phyloP scores from a whole-genome alignment of 2,888 invertebrate genomes.

The Galeruca laticollis region DNA sequence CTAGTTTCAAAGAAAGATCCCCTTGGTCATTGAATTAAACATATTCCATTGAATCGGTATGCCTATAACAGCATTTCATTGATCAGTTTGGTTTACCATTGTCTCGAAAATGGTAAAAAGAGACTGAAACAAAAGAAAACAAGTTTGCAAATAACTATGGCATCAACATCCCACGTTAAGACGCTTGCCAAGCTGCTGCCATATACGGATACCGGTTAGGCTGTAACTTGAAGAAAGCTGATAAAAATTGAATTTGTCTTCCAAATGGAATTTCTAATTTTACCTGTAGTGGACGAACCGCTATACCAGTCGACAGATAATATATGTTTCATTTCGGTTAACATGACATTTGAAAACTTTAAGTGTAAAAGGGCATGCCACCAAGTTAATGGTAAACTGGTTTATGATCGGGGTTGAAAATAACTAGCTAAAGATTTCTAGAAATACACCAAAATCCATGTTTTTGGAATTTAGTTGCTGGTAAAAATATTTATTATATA shows the following conservation, averaged over 20 bases:
- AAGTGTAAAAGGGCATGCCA: too few species aligned
- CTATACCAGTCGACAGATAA: constrained; percentile 37
- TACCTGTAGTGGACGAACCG: constrained; percentile 29
- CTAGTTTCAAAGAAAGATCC: constrained; percentile 1
- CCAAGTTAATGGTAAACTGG: too few species aligned
- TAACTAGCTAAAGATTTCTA: too few species aligned
- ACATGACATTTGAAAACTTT: background rate
- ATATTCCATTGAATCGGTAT: constrained; percentile 48
- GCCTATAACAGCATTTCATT: constrained; percentile 52
- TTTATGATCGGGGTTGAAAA: too few species aligned
- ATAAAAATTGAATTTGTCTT: constrained; percentile 48
- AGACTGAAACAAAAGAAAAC: constrained; percentile 48
- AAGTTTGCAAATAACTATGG: constrained; percentile 50
- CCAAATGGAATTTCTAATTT: constrained; percentile 47
- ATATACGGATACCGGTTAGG: constrained; percentile 51
- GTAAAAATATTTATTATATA: too few species aligned
- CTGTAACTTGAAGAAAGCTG: constrained; percentile 43
- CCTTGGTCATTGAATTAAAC: constrained; percentile 40
- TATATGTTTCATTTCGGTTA: constrained; percentile 35
- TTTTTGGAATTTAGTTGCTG: too few species aligned
- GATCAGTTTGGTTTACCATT: constrained; percentile 51
- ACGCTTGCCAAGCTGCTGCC: constrained; percentile 49
- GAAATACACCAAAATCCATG: too few species aligned
- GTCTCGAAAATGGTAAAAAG: constrained; percentile 50
- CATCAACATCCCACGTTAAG: constrained; percentile 51